Percentiles rank a stretch among this genome's conserved stretches.
phyloP scores from a whole-genome alignment of 2,113 vertebrate genomes.

The Capreolus pygargus region DNA sequence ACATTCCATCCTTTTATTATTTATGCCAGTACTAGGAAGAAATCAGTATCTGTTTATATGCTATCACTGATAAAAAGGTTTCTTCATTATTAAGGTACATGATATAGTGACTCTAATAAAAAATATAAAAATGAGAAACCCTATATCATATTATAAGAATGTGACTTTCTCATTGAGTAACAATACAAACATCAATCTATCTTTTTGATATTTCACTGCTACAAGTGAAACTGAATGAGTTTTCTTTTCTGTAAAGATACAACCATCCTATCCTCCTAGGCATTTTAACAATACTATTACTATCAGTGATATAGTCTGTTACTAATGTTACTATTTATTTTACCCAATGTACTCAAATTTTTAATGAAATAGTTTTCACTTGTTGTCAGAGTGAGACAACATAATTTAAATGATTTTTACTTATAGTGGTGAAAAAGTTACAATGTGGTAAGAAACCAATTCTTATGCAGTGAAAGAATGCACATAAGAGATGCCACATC shows the following conservation, averaged over 20 bases:
- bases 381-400: not conserved
- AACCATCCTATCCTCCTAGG: not conserved
- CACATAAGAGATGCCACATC: not conserved
- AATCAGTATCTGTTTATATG: conserved; percentile 15
- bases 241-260: not conserved
- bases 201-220: not conserved
- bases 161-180: not conserved
- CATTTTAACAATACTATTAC: not conserved
- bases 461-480: not conserved
- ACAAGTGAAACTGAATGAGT: not conserved
- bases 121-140: not conserved
- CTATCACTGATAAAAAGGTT: not conserved
- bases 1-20: not conserved
- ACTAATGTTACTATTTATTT: conserved; percentile 41
- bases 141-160: not conserved
- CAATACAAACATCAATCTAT: not conserved
- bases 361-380: not conserved
- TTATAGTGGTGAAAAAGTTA: not conserved
- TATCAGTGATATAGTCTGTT: not conserved
- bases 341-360: conserved; percentile 20
- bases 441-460: not conserved
- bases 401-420: conserved; percentile 12
- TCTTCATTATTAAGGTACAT: conserved; percentile 17
- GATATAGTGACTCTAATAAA: not conserved
- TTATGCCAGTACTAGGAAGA: not conserved